Conservation (phyloP, 2,888 invertebrate genomes). For the Drosophila ezoana region DNA sequence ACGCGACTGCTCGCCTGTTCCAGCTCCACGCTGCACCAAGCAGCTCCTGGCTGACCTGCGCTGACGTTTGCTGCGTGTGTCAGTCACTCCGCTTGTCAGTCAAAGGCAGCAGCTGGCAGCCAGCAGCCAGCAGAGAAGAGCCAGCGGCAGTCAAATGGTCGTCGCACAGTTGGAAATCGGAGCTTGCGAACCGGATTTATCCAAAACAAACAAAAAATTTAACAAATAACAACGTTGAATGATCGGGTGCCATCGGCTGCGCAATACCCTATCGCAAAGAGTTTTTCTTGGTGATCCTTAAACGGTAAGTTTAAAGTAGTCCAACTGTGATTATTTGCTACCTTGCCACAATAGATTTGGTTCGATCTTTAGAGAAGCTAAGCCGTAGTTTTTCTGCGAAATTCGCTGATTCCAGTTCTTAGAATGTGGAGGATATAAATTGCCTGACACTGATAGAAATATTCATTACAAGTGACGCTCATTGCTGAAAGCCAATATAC, state of each 20-base stretch:
- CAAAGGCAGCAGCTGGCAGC: constrained; percentile 35
- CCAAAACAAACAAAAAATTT: constrained; percentile 31
- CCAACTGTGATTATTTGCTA: too few species aligned
- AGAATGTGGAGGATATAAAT: too few species aligned
- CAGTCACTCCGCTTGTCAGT: constrained; percentile 57
- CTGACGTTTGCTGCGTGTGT: constrained; percentile 55
- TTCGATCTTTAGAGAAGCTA: too few species aligned
- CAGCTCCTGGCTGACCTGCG: constrained; percentile 57
- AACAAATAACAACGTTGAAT: not conserved
- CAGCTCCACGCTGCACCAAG: constrained; percentile 18
- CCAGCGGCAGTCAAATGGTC: constrained; percentile 28
- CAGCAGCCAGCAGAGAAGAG: constrained; percentile 11
- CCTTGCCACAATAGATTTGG: too few species aligned
- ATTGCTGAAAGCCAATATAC: not conserved
- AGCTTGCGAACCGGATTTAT: constrained; percentile 70
- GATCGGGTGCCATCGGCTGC: not conserved
- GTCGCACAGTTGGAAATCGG: constrained; percentile 58
- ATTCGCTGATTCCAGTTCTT: too few species aligned
- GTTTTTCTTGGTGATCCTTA: too few species aligned
- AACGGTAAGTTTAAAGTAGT: too few species aligned
- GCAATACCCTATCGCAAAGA: not conserved
- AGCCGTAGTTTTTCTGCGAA: too few species aligned
- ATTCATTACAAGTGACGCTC: too few species aligned
- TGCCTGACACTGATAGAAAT: too few species aligned
- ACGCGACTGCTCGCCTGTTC: constrained; percentile 31